These are phyloP conservation scores for Nematostella vectensis DNA, from an alignment of 92 coral and sea anemone genomes.

Conservation along the genomic window DNA sequence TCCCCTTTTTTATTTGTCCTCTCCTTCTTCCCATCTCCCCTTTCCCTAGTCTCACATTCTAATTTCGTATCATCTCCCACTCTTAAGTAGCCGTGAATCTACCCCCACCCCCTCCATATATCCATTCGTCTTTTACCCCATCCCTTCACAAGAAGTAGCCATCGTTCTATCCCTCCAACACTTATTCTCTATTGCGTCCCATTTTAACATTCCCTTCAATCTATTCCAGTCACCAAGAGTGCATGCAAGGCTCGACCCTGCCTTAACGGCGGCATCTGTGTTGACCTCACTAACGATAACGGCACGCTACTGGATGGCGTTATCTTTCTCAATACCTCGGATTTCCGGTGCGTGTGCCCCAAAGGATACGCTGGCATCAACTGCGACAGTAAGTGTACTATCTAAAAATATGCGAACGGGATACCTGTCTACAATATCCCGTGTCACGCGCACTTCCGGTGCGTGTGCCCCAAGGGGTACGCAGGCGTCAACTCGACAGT, in stretches of 20 bases:
- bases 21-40: no score
- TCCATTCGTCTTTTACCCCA: no score
- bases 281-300: constrained; percentile 68
- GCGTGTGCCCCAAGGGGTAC: constrained; percentile 91
- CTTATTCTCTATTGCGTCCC: no score
- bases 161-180: no score
- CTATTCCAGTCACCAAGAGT: constrained; percentile 4
- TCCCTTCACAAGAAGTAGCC: no score
- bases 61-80: no score
- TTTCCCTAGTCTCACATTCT: no score
- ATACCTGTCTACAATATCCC: no score
- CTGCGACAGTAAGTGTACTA: constrained; percentile 75
- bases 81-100: no score
- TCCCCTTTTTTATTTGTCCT: not conserved
- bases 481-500: constrained; percentile 70
- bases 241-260: constrained; percentile 48
- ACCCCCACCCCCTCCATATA: no score
- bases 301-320: constrained; percentile 22
- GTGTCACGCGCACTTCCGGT: constrained; percentile 72
- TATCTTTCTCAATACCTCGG: constrained; percentile 33
- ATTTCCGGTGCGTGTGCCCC: constrained; percentile 85
- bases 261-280: constrained; percentile 69
- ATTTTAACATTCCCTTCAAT: no score
- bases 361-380: constrained; percentile 78
- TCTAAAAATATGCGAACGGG: not conserved